Conservation (phyloP, 2,888 invertebrate species). For the Hermaeophaga mercurialis region DNA sequence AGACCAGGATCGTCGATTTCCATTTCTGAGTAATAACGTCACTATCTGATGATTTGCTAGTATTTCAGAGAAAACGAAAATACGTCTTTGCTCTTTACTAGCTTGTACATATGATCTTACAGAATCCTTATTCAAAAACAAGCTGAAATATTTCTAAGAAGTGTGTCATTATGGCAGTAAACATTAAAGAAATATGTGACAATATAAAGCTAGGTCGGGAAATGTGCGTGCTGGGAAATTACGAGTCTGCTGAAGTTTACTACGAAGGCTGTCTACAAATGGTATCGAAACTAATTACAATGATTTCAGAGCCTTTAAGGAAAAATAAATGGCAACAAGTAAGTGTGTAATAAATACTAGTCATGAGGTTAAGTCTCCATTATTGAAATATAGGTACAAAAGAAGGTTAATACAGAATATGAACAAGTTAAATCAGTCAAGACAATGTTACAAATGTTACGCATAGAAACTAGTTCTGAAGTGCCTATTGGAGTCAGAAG, state of each 20-base stretch:
- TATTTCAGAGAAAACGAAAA: too few relatives aligned
- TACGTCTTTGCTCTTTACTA: too few relatives aligned
- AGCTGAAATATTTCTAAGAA: too few relatives aligned
- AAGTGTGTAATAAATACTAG: conserved; percentile 45
- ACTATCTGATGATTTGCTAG: too few relatives aligned
- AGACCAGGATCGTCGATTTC: too few relatives aligned
- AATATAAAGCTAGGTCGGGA: conserved; percentile 94
- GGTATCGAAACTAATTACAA: conserved; percentile 81
- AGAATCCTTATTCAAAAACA: neutral
- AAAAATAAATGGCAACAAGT: conserved; percentile 92
- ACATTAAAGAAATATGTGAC: conserved; percentile 90
- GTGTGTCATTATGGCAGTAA: conserved; percentile 76
- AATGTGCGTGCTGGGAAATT: conserved; percentile 93
- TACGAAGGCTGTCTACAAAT: conserved; percentile 93
- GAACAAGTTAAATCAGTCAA: conserved; percentile 86
- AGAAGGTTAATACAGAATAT: conserved; percentile 87
- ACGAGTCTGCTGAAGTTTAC: conserved; percentile 91
- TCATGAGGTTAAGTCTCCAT: neutral
- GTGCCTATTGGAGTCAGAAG: conserved; percentile 59
- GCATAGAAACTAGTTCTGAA: conserved; percentile 66
- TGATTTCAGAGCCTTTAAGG: conserved; percentile 78
- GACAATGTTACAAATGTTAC: conserved; percentile 76
- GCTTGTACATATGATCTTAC: too few relatives aligned
- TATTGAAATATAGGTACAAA: conserved; percentile 77
- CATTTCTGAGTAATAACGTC: too few relatives aligned